These are phyloP conservation scores for Cosmia trapezina DNA, from an alignment of 2,888 invertebrate genomes.

Conservation along the genomic window DNA sequence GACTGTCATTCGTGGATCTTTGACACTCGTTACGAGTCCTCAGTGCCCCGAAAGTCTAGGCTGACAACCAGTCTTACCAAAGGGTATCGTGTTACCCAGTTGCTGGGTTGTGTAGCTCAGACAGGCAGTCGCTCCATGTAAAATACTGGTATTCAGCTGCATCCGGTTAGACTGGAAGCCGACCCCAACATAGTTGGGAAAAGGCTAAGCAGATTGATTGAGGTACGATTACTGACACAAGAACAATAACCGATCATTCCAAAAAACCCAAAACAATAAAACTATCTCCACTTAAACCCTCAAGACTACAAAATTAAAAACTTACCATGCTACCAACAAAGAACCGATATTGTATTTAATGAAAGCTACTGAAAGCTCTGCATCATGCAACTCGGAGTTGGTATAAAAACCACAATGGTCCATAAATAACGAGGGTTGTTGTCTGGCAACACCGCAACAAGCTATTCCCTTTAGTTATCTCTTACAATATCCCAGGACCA, in stretches of 20 bases:
- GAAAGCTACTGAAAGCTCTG: slow-evolving; percentile 22
- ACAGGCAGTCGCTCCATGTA: no score
- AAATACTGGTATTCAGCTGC: no score
- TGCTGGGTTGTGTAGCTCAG: no score
- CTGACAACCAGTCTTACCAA: no score
- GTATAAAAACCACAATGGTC: slow-evolving; percentile 49
- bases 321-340: neutral
- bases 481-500: slow-evolving; percentile 38
- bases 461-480: slow-evolving; percentile 46
- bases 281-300: neutral
- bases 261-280: neutral
- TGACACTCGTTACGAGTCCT: no score
- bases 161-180: no score
- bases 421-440: slow-evolving; percentile 47
- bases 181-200: no score
- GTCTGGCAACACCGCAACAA: slow-evolving; percentile 32
- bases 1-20: no score
- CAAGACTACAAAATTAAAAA: neutral
- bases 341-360: slow-evolving; percentile 30
- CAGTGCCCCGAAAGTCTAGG: no score
- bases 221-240: neutral
- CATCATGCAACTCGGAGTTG: slow-evolving; percentile 26
- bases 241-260: neutral
- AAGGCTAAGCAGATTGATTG: no score
- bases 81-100: no score